A percentile compares a stretch with the other conserved stretches of the same genome.
Conservation (phyloP, 2,797 vertebrate species). For the Argya squamiceps region DNA sequence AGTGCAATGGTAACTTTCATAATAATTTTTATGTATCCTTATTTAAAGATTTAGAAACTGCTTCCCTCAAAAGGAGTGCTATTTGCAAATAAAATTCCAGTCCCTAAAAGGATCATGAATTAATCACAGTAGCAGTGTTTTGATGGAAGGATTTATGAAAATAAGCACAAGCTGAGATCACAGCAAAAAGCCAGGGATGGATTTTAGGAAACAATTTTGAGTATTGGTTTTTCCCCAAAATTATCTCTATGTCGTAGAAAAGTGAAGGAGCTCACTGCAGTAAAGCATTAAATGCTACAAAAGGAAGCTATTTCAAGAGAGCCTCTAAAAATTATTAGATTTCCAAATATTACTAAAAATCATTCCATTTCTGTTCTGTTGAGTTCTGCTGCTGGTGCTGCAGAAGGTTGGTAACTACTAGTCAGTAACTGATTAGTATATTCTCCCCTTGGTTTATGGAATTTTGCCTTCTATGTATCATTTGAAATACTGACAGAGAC, state of each 20-base stretch:
- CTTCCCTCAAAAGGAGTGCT: neutral
- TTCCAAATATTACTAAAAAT: neutral
- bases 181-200: neutral
- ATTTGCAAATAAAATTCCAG: neutral
- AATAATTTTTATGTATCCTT: neutral
- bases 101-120: neutral
- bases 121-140: neutral
- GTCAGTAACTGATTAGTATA: neutral
- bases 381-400: neutral
- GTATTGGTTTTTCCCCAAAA: neutral
- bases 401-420: neutral
- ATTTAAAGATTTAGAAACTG: neutral
- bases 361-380: neutral
- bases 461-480: neutral
- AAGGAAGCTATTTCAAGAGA: neutral
- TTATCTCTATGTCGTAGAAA: neutral
- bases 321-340: neutral
- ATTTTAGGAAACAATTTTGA: neutral
- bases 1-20: neutral
- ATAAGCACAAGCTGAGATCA: neutral
- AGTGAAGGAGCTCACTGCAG: neutral
- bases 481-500: neutral
- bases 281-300: neutral
- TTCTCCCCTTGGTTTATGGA: neutral
- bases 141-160: neutral